Evolutionary conservation across 2,888 invertebrate species (phyloP).

Genomic region (Coenonympha arcania): DNA sequence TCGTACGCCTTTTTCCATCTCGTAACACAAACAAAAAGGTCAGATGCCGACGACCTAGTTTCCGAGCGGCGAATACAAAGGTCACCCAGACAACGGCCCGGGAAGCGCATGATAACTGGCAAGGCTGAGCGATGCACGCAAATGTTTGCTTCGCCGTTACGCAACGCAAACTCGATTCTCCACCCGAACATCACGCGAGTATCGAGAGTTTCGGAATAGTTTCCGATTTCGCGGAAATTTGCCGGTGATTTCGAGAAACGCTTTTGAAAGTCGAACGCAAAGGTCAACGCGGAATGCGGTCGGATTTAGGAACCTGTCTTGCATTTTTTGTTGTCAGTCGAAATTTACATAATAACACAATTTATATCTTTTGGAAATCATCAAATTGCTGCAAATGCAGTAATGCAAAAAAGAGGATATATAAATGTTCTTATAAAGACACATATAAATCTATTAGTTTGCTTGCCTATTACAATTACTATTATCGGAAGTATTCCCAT

Average conservation of each 20-base stretch:
- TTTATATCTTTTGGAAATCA: neutral
- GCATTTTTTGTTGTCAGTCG: constrained; percentile 5
- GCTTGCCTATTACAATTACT: too few species aligned
- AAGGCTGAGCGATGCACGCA: constrained; percentile 53
- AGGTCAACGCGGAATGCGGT: constrained; percentile 2
- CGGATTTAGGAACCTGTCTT: neutral
- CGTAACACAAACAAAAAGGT: constrained; percentile 67
- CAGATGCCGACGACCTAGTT: constrained; percentile 69
- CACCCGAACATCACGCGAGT: constrained; percentile 11
- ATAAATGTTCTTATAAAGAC: too few species aligned
- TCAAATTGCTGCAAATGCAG: neutral
- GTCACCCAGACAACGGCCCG: constrained; percentile 62
- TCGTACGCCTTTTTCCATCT: constrained; percentile 52
- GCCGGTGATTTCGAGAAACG: neutral
- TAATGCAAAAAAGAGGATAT: neutral
- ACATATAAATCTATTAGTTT: too few species aligned
- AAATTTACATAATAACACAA: constrained; percentile 9
- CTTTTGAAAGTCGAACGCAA: constrained; percentile 2
- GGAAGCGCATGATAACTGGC: constrained; percentile 63
- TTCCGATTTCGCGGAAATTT: neutral
- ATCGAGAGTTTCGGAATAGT: neutral
- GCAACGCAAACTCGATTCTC: constrained; percentile 39
- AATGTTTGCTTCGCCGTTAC: constrained; percentile 41
- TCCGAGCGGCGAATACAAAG: constrained; percentile 57
- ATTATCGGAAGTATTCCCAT: too few species aligned